phyloP scores from a whole-genome alignment of 2,888 invertebrate species.

The Dione vanillae region DNA sequence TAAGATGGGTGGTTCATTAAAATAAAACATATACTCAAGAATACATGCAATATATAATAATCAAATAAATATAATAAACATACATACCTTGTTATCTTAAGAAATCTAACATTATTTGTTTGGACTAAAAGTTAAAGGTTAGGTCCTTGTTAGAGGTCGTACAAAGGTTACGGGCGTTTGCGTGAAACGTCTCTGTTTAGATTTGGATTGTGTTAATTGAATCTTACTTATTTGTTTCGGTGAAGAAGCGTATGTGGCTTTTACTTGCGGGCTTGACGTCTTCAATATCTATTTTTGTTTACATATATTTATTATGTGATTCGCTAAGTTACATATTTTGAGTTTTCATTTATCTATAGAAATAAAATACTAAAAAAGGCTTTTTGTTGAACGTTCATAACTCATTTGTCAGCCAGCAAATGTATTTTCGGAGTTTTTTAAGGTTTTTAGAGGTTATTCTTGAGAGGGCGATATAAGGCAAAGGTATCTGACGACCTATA shows the following conservation, averaged over 20 bases:
- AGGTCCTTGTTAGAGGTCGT: constrained; percentile 30
- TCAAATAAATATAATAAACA: too few species aligned
- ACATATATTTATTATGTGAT: not conserved
- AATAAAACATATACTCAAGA: too few species aligned
- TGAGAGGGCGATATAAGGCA: too few species aligned
- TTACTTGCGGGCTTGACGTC: constrained; percentile 7
- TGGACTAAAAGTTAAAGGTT: constrained; percentile 28
- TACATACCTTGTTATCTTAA: constrained; percentile 1
- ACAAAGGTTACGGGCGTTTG: constrained; percentile 31
- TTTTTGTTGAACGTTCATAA: too few species aligned
- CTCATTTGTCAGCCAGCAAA: too few species aligned
- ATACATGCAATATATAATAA: too few species aligned
- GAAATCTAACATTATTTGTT: constrained; percentile 2
- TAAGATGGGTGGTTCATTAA: too few species aligned
- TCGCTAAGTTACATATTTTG: not conserved
- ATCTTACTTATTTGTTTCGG: constrained; percentile 23
- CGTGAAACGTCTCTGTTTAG: constrained; percentile 30
- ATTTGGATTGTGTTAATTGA: constrained; percentile 28
- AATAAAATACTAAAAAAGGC: too few species aligned
- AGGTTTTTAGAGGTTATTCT: too few species aligned
- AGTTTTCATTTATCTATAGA: too few species aligned
- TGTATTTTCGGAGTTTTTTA: too few species aligned
- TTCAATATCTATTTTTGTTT: constrained; percentile 6
- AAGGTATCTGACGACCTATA: too few species aligned
- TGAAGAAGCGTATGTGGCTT: constrained; percentile 16